Evolutionary conservation across 2,888 invertebrate species (phyloP), one percentile per base, ranked within the genome.

Genomic region (Dynastes maya): DNA sequence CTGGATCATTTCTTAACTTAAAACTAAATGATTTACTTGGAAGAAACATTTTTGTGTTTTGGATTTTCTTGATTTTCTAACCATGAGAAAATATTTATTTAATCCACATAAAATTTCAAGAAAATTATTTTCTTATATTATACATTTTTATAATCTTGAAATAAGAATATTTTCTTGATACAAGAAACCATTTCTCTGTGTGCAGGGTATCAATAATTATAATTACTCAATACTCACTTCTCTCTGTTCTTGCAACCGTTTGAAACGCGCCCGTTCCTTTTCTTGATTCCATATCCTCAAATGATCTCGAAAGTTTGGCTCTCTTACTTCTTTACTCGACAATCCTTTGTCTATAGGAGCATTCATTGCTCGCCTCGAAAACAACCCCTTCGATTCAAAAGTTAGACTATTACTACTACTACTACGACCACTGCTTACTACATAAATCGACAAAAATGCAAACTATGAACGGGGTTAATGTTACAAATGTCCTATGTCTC

Each of bases 171-270:
- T 22, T 22, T 22, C 22, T 22, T 22, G 22, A 22, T 22, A 22
- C 22, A 22, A 22, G 22, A 22, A 22, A 22, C 22, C 22, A 22
- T 22, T 22, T 22, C 22, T 22, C 22, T 22, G 22, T 0, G 22
- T 22, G 1, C 22, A 37, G 32, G 32, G 32, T 37, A 37, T 5
- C 32, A 37, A 37, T 37, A 37, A 37, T 37, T 37, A 37, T 37
- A 37, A 37, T 37, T 37, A 5, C 32, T 37, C 5, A 37, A 67
- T 22, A 77, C 80, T 77, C 82, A 88, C 88, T 85, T 88, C 86
- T 81, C 83, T 84, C 81, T 88, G 88, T 82, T 88, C 88, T 71
- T 84, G 82, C 4, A 86, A 65, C 79, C 87, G 86, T 78, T 83
- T 85, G 45, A 81, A 79, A 29, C 83, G 82, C 27, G 83, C 84